These are phyloP conservation scores for Argynnis bischoffii DNA, from an alignment of 2,888 invertebrate genomes.

Conservation along the genomic window DNA sequence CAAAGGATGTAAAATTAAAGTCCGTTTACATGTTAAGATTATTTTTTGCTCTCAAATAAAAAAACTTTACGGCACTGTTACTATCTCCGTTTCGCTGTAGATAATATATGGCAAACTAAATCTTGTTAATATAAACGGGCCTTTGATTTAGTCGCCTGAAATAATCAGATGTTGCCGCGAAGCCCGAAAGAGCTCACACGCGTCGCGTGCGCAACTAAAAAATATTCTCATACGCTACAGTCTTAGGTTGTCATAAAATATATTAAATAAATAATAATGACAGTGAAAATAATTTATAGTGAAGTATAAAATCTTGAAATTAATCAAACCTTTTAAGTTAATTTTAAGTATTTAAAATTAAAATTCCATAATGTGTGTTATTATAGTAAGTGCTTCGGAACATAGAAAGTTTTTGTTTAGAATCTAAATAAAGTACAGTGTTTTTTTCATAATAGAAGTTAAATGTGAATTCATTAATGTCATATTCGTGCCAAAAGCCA, in stretches of 20 bases:
- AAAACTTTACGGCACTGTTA: slow-evolving; percentile 2
- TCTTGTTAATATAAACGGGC: slow-evolving; percentile 36
- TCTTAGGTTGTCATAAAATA: no score
- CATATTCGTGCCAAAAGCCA: slow-evolving; percentile 47
- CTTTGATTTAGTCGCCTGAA: slow-evolving; percentile 46
- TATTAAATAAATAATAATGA: no score
- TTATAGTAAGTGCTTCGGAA: no score
- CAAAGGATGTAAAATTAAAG: slow-evolving; percentile 42
- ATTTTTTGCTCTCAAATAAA: slow-evolving; percentile 5
- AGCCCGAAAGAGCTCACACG: slow-evolving; percentile 39
- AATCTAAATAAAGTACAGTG: neutral
- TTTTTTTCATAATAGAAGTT: neutral
- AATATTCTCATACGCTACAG: neutral
- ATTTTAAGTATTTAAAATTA: no score
- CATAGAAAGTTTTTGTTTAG: no score
- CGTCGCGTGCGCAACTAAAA: slow-evolving; percentile 17
- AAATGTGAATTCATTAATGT: slow-evolving; percentile 40
- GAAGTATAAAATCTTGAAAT: no score
- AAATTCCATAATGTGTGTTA: no score
- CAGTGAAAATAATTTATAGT: no score
- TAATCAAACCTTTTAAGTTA: no score
- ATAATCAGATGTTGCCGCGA: slow-evolving; percentile 54
- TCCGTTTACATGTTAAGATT: slow-evolving; percentile 35
- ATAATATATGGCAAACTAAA: slow-evolving; percentile 18
- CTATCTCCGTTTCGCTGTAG: slow-evolving; percentile 6